Conservation (phyloP, 2,888 invertebrate genomes). For the Cyclophora albipunctata region DNA sequence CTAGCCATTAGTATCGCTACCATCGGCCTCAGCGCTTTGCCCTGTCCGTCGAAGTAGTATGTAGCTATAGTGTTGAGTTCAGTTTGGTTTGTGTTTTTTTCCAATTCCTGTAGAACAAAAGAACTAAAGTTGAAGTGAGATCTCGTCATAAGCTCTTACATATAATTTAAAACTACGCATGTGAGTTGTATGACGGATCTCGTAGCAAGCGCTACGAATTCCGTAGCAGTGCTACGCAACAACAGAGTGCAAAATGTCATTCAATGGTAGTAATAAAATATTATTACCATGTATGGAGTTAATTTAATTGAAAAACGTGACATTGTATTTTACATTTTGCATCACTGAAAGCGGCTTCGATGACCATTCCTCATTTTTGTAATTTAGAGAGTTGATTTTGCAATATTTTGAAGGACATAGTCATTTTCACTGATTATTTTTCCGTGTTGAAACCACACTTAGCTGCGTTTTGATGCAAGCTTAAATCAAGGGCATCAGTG, state of each 20-base stretch:
- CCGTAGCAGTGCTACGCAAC: no score
- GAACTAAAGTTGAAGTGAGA: constrained; percentile 51
- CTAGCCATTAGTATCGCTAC: constrained; percentile 95
- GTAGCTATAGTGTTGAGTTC: constrained; percentile 94
- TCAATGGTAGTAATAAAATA: no score
- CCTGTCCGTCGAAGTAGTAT: constrained; percentile 98
- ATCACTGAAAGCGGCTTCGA: no score
- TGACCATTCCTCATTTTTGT: not conserved
- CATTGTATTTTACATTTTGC: no score
- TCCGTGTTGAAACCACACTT: constrained; percentile 23
- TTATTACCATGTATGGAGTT: no score
- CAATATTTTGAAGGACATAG: constrained; percentile 12
- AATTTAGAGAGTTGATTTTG: constrained; percentile 1
- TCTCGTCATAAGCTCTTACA: constrained; percentile 23
- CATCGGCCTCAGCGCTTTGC: constrained; percentile 97
- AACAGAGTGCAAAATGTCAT: no score
- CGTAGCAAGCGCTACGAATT: no score
- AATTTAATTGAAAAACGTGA: no score
- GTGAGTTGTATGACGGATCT: not conserved
- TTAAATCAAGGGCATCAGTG: constrained; percentile 34
- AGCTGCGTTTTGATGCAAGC: constrained; percentile 24
- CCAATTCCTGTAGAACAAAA: constrained; percentile 78
- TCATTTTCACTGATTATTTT: constrained; percentile 10
- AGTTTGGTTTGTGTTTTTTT: constrained; percentile 85
- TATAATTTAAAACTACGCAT: not conserved